Conservation (phyloP, 2,113 vertebrate species). For the Chamaetylas fuelleborni region DNA sequence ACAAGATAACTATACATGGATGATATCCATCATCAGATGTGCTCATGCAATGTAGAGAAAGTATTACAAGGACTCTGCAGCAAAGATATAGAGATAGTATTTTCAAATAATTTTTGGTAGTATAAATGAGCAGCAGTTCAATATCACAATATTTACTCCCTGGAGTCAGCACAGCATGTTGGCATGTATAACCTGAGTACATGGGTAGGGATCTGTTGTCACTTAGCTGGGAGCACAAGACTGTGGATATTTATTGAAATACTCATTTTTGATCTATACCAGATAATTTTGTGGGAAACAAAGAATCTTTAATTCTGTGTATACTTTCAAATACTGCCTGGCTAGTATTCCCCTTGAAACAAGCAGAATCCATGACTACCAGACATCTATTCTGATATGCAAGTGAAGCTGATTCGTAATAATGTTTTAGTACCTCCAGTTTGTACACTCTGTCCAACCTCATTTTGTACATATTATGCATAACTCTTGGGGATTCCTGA, state of each 20-base stretch:
- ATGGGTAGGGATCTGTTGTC: background rate
- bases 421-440: background rate
- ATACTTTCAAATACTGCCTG: background rate
- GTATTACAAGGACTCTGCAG: background rate
- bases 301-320: background rate
- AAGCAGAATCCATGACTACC: background rate
- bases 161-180: background rate
- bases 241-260: background rate
- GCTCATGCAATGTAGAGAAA: background rate
- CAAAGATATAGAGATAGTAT: background rate
- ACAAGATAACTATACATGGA: background rate
- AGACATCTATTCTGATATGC: background rate
- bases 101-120: background rate
- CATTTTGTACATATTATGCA: background rate
- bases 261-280: background rate
- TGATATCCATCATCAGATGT: background rate
- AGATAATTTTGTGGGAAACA: background rate
- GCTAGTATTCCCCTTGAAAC: background rate
- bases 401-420: background rate
- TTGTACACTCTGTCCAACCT: background rate
- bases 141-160: background rate
- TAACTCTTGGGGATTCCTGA: background rate
- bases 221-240: background rate
- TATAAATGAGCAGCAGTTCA: background rate
- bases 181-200: background rate